phyloP scores from a whole-genome alignment of 2,888 invertebrate genomes.

The Eremobia ochroleuca region DNA sequence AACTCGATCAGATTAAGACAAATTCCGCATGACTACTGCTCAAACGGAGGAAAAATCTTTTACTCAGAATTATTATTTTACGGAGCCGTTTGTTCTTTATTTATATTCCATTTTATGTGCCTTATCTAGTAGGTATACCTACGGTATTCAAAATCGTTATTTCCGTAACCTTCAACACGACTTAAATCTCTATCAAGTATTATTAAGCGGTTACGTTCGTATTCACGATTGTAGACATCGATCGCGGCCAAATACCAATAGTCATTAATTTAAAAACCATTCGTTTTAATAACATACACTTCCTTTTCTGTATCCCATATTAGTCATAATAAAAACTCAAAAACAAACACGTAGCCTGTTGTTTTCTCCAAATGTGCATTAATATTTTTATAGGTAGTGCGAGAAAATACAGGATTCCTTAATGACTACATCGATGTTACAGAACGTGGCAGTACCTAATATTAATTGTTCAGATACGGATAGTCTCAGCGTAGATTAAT shows the following conservation, averaged over 20 bases:
- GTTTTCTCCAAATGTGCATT: background rate
- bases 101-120: background rate
- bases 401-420: background rate
- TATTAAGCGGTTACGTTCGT: background rate
- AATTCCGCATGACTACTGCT: constrained; percentile 49
- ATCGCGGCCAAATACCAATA: background rate
- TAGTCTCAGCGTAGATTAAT: constrained; percentile 31
- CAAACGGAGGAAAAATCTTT: constrained; percentile 40
- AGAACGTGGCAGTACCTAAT: constrained; percentile 1
- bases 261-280: constrained; percentile 1
- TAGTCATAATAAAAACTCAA: background rate
- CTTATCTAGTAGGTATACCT: background rate
- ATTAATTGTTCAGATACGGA: constrained; percentile 1
- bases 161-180: background rate
- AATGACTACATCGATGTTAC: constrained; percentile 16
- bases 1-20: constrained; percentile 53
- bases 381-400: background rate
- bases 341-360: background rate
- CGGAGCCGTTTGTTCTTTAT: background rate
- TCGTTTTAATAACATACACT: background rate
- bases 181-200: background rate
- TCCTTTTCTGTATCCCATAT: background rate
- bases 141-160: background rate
- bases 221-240: background rate
- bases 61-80: constrained; percentile 37